These are phyloP conservation scores for Sebastes steindachneri DNA, from an alignment of 2,797 vertebrate genomes.

Conservation along the genomic window DNA sequence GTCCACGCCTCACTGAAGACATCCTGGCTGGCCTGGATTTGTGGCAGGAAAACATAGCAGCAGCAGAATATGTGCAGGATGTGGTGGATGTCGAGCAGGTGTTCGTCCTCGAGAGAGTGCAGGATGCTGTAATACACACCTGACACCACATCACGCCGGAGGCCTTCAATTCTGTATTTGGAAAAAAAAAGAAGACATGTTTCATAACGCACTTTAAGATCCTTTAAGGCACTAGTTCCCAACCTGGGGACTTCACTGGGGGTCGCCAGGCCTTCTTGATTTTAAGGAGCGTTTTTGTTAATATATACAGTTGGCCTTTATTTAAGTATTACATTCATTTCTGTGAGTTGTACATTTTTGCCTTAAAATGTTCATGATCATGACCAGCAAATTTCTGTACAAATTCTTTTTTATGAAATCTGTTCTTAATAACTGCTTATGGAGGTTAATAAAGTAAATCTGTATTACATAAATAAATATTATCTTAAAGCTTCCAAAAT, in stretches of 20 bases:
- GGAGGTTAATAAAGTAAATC: accelerated
- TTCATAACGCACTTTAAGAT: not conserved
- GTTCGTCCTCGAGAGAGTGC: not conserved
- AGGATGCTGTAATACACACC: not conserved
- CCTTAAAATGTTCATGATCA: not conserved
- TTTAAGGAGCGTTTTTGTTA: no score
- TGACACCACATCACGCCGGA: not conserved
- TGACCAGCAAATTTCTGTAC: not conserved
- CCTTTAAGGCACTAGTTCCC: not conserved
- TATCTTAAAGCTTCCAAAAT: not conserved
- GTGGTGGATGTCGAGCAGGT: no score
- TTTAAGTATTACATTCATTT: no score
- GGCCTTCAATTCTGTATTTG: not conserved
- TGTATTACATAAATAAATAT: not conserved
- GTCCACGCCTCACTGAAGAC: not conserved
- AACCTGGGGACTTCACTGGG: not conserved
- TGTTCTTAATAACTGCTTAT: not conserved
- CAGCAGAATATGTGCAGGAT: no score
- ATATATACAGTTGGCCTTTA: no score
- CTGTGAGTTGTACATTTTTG: no score
- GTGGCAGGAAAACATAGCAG: no score
- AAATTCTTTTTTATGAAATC: not conserved
- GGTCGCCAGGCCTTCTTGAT: no score
- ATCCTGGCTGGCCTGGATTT: not conserved
- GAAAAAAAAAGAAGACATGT: not conserved